Conservation (phyloP, 2,797 vertebrate species). For the Mus spretus region DNA sequence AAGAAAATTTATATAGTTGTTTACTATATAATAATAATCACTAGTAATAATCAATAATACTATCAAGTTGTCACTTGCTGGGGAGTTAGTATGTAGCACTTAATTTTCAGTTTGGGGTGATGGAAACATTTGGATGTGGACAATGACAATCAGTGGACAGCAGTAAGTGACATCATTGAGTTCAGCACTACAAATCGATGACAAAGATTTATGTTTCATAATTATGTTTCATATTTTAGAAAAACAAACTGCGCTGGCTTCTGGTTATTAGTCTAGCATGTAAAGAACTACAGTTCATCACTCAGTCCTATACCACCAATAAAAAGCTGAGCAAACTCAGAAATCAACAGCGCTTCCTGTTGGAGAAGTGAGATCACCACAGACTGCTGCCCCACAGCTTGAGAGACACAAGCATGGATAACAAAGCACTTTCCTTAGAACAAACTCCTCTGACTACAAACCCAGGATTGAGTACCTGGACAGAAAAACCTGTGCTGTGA, state of each 20-base stretch:
- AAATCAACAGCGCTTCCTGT: neutral
- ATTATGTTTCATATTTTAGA: neutral
- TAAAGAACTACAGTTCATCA: neutral
- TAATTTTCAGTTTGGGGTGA: neutral
- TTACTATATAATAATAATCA: neutral
- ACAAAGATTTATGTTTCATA: neutral
- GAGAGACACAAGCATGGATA: neutral
- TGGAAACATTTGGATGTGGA: slow-evolving; percentile 27
- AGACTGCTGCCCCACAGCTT: neutral
- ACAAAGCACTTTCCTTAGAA: neutral
- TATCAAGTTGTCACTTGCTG: neutral
- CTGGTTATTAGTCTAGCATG: neutral
- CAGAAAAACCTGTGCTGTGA: neutral
- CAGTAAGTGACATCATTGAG: neutral
- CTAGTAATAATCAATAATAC: neutral
- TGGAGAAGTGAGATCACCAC: neutral
- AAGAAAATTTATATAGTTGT: neutral
- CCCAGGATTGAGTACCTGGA: neutral
- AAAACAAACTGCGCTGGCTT: neutral
- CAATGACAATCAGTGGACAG: neutral
- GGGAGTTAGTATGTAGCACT: neutral
- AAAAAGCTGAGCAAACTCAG: slow-evolving; percentile 3
- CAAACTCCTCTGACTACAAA: neutral
- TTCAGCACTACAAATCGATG: neutral
- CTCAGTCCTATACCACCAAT: neutral